Base-by-base conservation (phyloP, 2,113 vertebrate species). In the Myrmecophaga tridactyla region DNA sequence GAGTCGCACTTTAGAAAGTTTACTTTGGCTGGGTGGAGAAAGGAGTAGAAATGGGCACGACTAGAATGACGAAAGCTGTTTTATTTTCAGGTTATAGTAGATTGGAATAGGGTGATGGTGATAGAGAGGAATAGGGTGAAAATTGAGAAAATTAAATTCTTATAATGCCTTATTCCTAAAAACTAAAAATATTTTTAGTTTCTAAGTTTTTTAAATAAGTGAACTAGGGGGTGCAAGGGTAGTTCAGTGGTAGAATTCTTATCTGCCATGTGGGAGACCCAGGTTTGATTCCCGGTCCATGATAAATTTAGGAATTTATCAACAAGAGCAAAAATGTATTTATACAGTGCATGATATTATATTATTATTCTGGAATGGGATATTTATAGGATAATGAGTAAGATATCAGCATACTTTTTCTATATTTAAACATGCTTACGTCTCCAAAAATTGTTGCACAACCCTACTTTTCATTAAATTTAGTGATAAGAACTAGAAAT, bases 401-500 rank as follows among this genome's bases (percentile, higher is more conserved):
- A 65, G 8, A 25, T 63, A 75, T 11, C 72, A 77, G 48, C n/a
- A 72, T 53, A 53, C 51, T 63, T 36, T 76, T 58, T 48, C 56
- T 95, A 5, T 63, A 76, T 62, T 90, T 81, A 27, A 17, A 88
- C 23, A 88, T 91, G 10, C 58, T 63, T 89, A 73, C 80, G 48
- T 77, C 25, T 83, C 56, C 14, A 78, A 94, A 90, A 96, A 65
- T 51, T 73, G 15, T 81, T 86, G 80, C 36, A 76, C 23, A 89
- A 43, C 72, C 58, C 80, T 72, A 48, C 11, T 93, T 95, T 90
- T 91, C 23, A 65, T 92, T 94, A 75, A 75, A 72, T 76, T 27
- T 89, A 82, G 83, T 75, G 25, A 3, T 77, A 94, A 86, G 27
- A 89, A 82, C 65, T 87, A 73, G 72, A 90, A 75, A 77, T 63